Evolutionary conservation across 2,888 invertebrate species (phyloP).

Genomic region (Hirtodrosophila alboralis): DNA sequence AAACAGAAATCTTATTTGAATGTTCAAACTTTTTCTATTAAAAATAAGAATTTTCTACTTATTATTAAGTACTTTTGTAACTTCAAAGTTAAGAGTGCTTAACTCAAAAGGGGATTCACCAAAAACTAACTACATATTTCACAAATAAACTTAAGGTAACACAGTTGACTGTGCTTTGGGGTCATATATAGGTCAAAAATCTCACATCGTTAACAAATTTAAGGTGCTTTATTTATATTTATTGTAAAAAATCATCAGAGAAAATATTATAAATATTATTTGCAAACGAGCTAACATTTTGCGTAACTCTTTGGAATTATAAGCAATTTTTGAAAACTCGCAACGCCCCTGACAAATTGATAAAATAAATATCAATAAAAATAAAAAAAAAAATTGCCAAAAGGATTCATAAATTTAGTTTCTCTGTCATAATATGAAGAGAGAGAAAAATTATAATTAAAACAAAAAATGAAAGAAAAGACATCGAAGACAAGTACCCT

Average conservation of each 20-base stretch:
- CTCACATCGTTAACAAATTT: not conserved
- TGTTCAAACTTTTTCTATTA: not conserved
- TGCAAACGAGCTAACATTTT: slow-evolving; percentile 18
- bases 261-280: slow-evolving; percentile 1
- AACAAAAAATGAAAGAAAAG: not conserved
- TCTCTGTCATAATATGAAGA: slow-evolving; percentile 24
- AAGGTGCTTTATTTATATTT: slow-evolving; percentile 14
- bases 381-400: too few relatives aligned
- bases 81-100: too few relatives aligned
- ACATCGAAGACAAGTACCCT: too few relatives aligned
- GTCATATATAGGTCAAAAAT: slow-evolving; percentile 13
- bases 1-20: not conserved
- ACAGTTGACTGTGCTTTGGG: slow-evolving; percentile 3
- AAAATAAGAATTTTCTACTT: not conserved
- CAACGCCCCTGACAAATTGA: slow-evolving; percentile 24
- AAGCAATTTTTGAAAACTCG: slow-evolving; percentile 17
- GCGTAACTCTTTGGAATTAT: slow-evolving; percentile 33
- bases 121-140: not conserved
- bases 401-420: slow-evolving; percentile 49
- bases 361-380: too few relatives aligned
- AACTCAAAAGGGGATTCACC: too few relatives aligned
- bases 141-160: too few relatives aligned
- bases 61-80: too few relatives aligned
- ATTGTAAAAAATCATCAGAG: slow-evolving; percentile 9
- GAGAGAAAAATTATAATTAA: slow-evolving; percentile 11